Evolutionary conservation across 92 coral and sea anemone species (phyloP), one percentile per base, ranked within the genome.

Genomic region (Palythoa grandis): DNA sequence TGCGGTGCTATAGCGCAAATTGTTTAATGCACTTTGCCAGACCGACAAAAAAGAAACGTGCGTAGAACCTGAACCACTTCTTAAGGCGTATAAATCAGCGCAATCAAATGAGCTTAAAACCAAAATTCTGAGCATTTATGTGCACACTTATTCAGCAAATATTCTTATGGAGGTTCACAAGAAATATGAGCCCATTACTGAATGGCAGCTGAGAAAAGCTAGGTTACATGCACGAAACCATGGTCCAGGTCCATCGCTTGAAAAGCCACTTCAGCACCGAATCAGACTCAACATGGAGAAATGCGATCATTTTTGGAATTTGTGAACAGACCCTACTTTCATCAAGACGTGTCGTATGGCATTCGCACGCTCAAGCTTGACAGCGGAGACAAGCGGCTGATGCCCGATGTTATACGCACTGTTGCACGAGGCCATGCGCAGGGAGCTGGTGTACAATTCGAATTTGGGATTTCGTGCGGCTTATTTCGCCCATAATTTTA

Each of bases 201-300:
- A 85, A 83, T 89, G 89, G 89, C 76, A 89, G 76, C 67, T 89
- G 58, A 87, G 92, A 35, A 89, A 89, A 68, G 92, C 92, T 40
- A 86, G 88, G 50, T 82, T 82, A 85, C 92, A 89, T 13, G 92
- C 83, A 76, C 82, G 76, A 29, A 60, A 52, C 60, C 47, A 87
- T 13, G 90, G 90, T 60, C 83, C 83, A 56, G 83, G 87, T 23
- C 60, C 40, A 20, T 72, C 90, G 20, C 19, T 79, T 16, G 87
- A 75, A 65, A 88, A 74, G 71, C 20, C 77, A 25, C 54, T 52
- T 63, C 70, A 20, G 37, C 87, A 88, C 78, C 74, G 91, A 57
- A 76, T 88, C 19, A 74, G 83, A 39, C 87, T 83, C 52, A 53
- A 60, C 70, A 63, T 71, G 24, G 76, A 60, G 29, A 83, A 88